A percentile compares a stretch with the other conserved stretches of the same genome.
phyloP scores from a whole-genome alignment of 2,888 invertebrate species.

The Cephus pulcher region DNA sequence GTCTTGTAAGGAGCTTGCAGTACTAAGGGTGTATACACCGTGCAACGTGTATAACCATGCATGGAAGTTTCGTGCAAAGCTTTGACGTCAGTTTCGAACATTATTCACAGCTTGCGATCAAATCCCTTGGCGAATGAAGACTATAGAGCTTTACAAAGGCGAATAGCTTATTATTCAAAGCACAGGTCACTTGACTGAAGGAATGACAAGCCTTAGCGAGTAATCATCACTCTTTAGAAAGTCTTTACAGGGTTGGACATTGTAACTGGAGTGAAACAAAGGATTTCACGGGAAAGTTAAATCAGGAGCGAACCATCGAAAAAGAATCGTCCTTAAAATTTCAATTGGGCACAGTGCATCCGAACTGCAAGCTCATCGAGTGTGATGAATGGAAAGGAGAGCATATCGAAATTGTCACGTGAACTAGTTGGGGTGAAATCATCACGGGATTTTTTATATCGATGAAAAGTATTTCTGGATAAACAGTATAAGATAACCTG shows the following conservation, averaged over 20 bases:
- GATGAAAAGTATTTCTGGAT: not conserved
- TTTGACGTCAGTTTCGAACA: not conserved
- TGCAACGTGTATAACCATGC: not conserved
- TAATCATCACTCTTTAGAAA: not conserved
- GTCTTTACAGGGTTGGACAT: not conserved
- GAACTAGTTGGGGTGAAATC: not conserved
- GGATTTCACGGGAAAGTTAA: not conserved
- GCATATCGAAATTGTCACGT: not conserved
- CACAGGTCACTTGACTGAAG: not conserved
- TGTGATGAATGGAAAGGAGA: not conserved
- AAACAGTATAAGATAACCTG: not conserved
- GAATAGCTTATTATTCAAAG: not conserved
- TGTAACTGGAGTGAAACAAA: not conserved
- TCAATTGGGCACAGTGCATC: not conserved
- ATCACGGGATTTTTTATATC: not conserved
- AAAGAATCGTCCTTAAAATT: not conserved
- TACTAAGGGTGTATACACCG: not conserved
- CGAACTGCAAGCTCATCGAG: not conserved
- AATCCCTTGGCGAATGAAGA: not conserved
- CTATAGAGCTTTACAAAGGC: not conserved
- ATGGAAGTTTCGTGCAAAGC: not conserved
- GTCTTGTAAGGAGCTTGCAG: not conserved
- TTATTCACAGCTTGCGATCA: not conserved
- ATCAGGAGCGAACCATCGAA: not conserved
- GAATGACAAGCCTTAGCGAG: not conserved